Evolutionary conservation across 2,888 invertebrate species (phyloP).

Genomic region (Caenorhabditis sulstoni): DNA sequence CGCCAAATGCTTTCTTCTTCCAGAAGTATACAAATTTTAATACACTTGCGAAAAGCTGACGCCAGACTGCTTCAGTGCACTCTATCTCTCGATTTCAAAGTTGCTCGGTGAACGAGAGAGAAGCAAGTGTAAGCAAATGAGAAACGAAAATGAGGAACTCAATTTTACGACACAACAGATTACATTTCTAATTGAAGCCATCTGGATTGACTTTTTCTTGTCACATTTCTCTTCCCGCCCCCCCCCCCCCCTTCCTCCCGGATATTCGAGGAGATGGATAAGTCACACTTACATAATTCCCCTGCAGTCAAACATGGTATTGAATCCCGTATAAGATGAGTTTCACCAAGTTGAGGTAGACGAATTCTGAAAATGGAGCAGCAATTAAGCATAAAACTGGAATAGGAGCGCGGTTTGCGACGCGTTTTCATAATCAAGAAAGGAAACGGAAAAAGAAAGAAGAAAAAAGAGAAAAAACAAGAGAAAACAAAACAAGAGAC

Average conservation of each 20-base stretch:
- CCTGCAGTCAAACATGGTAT: conserved; percentile 53
- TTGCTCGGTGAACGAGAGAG: conserved; percentile 13
- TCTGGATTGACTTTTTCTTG: conserved; percentile 19
- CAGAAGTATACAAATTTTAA: conserved; percentile 52
- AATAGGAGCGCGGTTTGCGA: too few species aligned
- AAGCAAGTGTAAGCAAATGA: conserved; percentile 1
- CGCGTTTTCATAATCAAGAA: conserved; percentile 3
- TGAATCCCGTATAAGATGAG: conserved; percentile 41
- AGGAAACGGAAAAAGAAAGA: not conserved
- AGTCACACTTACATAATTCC: conserved; percentile 50
- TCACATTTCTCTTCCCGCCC: too few species aligned
- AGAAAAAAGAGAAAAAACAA: not conserved
- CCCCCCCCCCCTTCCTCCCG: not conserved
- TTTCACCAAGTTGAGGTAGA: conserved; percentile 61
- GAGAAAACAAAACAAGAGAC: not conserved
- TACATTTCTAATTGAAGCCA: conserved; percentile 56
- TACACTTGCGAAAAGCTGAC: conserved; percentile 18
- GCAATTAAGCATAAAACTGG: not conserved
- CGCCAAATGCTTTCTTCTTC: not conserved
- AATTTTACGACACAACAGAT: conserved; percentile 35
- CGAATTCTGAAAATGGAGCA: conserved; percentile 29
- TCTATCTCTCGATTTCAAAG: not conserved
- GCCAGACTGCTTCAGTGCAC: conserved; percentile 16
- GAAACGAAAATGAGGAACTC: conserved; percentile 20
- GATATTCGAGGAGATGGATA: not conserved